Evolutionary conservation across 2,888 invertebrate genomes (phyloP), one percentile per base, ranked within the genome.

Genomic region (Therioaphis trifolii): DNA sequence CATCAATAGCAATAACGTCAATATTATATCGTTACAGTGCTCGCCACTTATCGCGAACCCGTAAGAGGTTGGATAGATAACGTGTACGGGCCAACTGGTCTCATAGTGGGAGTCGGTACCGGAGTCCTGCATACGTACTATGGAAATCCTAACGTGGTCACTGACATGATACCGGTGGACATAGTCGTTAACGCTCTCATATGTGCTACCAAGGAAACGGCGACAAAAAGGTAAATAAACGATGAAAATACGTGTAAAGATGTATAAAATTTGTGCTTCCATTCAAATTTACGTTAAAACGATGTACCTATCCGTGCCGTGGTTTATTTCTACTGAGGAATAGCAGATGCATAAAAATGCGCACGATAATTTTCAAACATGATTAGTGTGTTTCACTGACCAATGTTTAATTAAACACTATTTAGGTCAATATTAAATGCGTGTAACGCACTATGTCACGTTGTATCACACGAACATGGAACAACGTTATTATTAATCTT

Each of bases 41-140:
- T 92, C 84, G 90, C 90, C 0, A 91, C 94, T 0, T 94, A 93
- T 87, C 91, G 91, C 75, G 94, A 94, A 88, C 95, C 95, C 0
- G 89, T 94, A 0, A 89, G 92, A 85, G 96, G 95, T 1, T 97
- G 96, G 96, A 94, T 96, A 21, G 96, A 96, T 89, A 97, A 96
- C 87, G 91, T 95, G 87, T 97, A 97, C 88, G 97, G 97, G 0
- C 87, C 87, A 2, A 86, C 86, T 1, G 87, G 86, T 11, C 85
- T 87, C 9, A 84, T 87, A n/a, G 91, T 93, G 15, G 94, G 93
- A 0, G 92, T 93, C 5, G 94, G 95, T 0, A 93, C 93, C 35
- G 97, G 97, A 84, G 91, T 94, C 1, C 88, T 95, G 7, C 91
- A 93, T 9, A 92, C 94, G 0, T 85, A 85, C 61, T 85, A 68